phyloP scores from a whole-genome alignment of 37 sponge, comb jelly and placozoan species.

The Tethya wilhelma region DNA sequence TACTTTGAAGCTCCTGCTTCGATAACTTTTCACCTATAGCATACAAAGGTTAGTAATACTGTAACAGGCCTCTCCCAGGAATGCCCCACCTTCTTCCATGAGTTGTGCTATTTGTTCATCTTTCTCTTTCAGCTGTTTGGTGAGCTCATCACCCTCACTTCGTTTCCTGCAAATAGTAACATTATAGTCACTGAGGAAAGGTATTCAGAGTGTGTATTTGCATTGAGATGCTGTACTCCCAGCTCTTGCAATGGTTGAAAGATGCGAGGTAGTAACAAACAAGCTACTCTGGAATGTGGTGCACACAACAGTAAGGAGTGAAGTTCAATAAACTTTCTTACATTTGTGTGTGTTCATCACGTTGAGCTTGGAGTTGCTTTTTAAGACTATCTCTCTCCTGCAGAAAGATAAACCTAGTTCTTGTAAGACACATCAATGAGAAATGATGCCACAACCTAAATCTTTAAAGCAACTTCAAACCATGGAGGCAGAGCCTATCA shows the following conservation, averaged over 20 bases:
- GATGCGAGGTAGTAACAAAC: too few relatives aligned
- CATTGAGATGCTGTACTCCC: too few relatives aligned
- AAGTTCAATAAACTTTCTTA: conserved; percentile 12
- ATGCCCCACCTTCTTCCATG: conserved; percentile 87
- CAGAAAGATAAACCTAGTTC: not conserved
- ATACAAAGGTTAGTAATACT: too few relatives aligned
- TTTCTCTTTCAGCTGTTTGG: conserved; percentile 51
- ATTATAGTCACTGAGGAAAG: not conserved
- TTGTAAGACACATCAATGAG: not conserved
- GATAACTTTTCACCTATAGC: conserved; percentile 87
- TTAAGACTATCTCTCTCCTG: conserved; percentile 83
- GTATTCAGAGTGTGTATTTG: not conserved
- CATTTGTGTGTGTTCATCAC: conserved; percentile 53
- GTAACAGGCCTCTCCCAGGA: too few relatives aligned
- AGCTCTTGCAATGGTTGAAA: too few relatives aligned
- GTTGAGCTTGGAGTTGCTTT: conserved; percentile 61
- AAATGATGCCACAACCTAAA: too few relatives aligned
- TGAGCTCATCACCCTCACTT: conserved; percentile 18
- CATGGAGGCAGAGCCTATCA: too few relatives aligned
- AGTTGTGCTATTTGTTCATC: conserved; percentile 78
- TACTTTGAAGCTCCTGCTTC: conserved; percentile 84
- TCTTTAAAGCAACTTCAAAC: too few relatives aligned
- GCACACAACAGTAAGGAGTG: too few relatives aligned
- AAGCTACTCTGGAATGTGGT: too few relatives aligned
- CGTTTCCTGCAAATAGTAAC: conserved; percentile 18